Conservation (phyloP, 92 coral and sea anemone genomes). For the Siderastrea siderea region DNA sequence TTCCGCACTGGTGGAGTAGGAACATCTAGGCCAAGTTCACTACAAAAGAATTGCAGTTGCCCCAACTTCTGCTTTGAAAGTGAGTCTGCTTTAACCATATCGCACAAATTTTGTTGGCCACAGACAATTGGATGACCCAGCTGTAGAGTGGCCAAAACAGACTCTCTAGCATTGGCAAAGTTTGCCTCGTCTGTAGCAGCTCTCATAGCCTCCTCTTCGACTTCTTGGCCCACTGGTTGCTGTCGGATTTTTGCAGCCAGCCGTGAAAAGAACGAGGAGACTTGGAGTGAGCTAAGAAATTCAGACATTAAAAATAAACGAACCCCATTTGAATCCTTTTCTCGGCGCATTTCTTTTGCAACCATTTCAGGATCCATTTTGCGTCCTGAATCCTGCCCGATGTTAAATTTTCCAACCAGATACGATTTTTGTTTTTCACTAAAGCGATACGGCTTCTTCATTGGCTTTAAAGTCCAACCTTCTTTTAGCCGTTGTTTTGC, state of each 20-base stretch:
- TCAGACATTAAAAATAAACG: constrained; percentile 30
- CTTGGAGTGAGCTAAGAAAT: constrained; percentile 39
- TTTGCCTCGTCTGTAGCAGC: constrained; percentile 52
- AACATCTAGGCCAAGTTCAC: constrained; percentile 24
- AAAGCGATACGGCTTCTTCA: constrained; percentile 10
- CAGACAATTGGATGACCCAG: constrained; percentile 44
- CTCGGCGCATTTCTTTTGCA: constrained; percentile 15
- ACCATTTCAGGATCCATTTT: constrained; percentile 19
- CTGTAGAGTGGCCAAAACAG: constrained; percentile 23
- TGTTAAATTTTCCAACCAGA: constrained; percentile 6
- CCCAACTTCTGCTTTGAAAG: constrained; percentile 28
- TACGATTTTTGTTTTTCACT: constrained; percentile 1
- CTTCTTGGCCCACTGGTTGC: constrained; percentile 21
- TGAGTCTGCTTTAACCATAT: constrained; percentile 12
- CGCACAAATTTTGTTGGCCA: constrained; percentile 41
- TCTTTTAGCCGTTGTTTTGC: constrained; percentile 10
- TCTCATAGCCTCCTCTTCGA: constrained; percentile 28
- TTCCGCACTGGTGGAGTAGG: constrained; percentile 38
- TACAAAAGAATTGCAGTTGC: constrained; percentile 23
- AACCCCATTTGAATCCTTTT: neutral
- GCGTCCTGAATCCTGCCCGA: constrained; percentile 5
- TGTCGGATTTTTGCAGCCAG: constrained; percentile 54
- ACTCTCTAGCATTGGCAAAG: constrained; percentile 23
- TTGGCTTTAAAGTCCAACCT: constrained; percentile 11
- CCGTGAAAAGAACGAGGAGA: constrained; percentile 49